Base-by-base conservation (phyloP, 1,140 invertebrate species). In the Drosophila melanogaster region DNA sequence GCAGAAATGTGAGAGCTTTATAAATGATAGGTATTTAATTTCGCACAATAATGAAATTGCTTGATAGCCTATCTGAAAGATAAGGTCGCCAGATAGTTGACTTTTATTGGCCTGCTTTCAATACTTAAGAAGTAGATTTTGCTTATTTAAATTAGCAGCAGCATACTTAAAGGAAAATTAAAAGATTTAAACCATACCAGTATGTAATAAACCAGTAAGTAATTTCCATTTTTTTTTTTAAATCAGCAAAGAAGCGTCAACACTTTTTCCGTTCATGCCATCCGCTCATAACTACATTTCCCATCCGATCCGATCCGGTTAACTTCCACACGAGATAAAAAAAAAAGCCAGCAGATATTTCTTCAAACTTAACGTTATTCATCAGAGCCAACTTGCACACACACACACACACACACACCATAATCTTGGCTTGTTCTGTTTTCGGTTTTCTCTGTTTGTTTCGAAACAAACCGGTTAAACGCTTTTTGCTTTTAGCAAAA, bases 391-490 rank as follows among this genome's bases (percentile, higher is more conserved):
- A 74, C 70, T 62, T 50, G 15, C 26, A 33, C 47, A 50, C 50
- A 70, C 33, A 76, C 19, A 76, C 37, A 71, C 10, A 41, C 30
- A 64, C 6, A 65, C 53, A 69, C 26, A 69, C 33, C 40, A 50
- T 37, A 62, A 43, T 56, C 40, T 74, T 65, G 50, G 49, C 53
- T 76, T 66, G 73, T 65, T 77, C 61, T 76, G 72, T 66, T 75
- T 84, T 84, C 59, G 60, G 70, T 84, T 84, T 78, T 84, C 77
- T 85, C 72, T 76, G 71, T 72, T 80, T 85, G 81, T 80, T 84
- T 84, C 81, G 77, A 84, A 84, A 85, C 59, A 84, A 84, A 84
- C 81, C 81, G 81, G 81, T 85, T 84, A 76, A 76, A 67, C 51
- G 78, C 67, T 75, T 84, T 69, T 46, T 84, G 76, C 81, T 58